A percentile compares a stretch with the other conserved stretches of the same genome.
Evolutionary conservation across 2,113 vertebrate species (phyloP).

Genomic region (Dicentrarchus labrax): DNA sequence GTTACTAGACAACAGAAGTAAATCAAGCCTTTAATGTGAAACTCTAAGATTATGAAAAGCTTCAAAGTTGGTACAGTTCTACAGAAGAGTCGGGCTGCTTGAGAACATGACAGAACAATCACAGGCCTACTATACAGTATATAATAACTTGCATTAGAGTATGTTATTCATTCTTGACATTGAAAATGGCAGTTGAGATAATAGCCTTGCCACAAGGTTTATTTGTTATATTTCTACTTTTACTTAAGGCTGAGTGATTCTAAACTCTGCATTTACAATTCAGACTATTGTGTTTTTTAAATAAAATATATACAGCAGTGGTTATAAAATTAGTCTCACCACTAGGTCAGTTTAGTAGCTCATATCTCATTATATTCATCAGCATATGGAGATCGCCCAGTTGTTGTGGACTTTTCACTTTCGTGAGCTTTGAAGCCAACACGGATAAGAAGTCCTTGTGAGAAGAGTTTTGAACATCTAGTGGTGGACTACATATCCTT

Average conservation of each 20-base stretch:
- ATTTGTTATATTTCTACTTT: neutral
- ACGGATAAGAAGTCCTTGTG: neutral
- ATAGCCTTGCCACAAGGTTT: conserved; percentile 9
- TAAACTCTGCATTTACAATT: conserved; percentile 11
- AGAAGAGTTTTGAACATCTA: too few relatives aligned
- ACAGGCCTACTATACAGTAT: neutral
- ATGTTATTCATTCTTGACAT: conserved; percentile 12
- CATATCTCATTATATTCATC: conserved; percentile 9
- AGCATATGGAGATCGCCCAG: neutral
- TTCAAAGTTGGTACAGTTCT: neutral
- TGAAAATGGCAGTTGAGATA: conserved; percentile 14
- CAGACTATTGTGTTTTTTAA: neutral
- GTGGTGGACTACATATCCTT: too few relatives aligned
- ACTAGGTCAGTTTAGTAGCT: neutral
- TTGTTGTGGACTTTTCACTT: neutral
- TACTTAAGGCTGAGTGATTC: neutral
- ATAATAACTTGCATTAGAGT: conserved; percentile 7
- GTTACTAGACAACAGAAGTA: neutral
- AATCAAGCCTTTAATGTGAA: neutral
- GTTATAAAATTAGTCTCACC: neutral
- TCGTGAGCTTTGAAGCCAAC: neutral
- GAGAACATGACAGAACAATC: too few relatives aligned
- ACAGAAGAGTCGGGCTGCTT: neutral
- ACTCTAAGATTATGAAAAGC: neutral
- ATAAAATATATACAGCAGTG: neutral